Base-by-base conservation (phyloP, 2,113 vertebrate genomes). In the Semnopithecus entellus region DNA sequence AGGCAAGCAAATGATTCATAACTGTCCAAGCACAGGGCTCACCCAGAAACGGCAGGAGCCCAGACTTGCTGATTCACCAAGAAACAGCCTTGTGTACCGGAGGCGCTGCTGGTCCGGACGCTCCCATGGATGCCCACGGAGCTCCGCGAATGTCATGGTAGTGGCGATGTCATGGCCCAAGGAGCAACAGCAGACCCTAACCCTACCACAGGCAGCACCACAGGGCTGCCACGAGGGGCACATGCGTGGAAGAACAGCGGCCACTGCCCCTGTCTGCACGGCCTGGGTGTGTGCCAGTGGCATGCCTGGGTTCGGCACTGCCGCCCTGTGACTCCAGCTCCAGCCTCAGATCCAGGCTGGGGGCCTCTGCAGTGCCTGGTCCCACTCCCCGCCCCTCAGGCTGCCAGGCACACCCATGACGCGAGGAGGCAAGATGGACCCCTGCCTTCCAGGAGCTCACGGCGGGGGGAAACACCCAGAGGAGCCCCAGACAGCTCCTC, bases 1-100 rank as follows among this genome's bases (percentile, higher is more conserved):
- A 95, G 97, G 97, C 4, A 85, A 97, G 96, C 3, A n/a, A 88
- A 88, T 98, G 98, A 98, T 97, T 98, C 98, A 98, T 40, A 12
- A 68, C 4, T 94, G 97, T 97, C 97, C 81, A 87, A 80, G 93
- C 90, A 11, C 84, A 64, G 91, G 95, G 27, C 97, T 90, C n/a
- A 90, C 94, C 91, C 3, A 57, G 48, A 97, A 68, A 27, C 68
- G 85, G 96, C 95, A 38, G 12, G 13, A 27, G 88, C 76, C 76
- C 94, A 30, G 82, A 76, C 38, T 2, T 35, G 90, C 97, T 75
- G 93, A 86, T 80, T 97, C 35, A 92, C 94, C n/a, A 78, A 57
- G 55, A 76, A 0, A 0, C 32, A 14, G 2, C 40, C 40, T 45
- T 14, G 6, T 0, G 2, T 0, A 52, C 45, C 52, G 84, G 59